A percentile compares a stretch with the other conserved stretches of the same genome.
Conservation (phyloP, 2,888 invertebrate genomes). For the Nymphalis c-album region DNA sequence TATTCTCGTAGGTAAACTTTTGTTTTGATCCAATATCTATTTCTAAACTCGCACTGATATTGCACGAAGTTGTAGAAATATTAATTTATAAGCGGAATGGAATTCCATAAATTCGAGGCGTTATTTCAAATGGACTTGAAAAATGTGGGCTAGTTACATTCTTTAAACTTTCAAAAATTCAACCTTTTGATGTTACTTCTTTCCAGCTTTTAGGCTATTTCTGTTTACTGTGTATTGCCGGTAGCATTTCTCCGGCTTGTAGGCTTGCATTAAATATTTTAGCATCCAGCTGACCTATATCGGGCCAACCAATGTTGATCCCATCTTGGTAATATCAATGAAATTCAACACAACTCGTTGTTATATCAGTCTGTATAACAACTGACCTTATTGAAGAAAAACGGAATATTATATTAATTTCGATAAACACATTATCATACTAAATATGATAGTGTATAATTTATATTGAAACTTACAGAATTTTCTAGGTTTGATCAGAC, state of each 20-base stretch:
- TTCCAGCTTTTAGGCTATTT: slow-evolving; percentile 23
- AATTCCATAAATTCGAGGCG: background rate
- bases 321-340: slow-evolving; percentile 20
- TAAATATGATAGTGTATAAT: background rate
- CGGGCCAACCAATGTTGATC: slow-evolving; percentile 23
- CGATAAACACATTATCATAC: background rate
- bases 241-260: slow-evolving; percentile 20
- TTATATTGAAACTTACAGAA: background rate
- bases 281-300: slow-evolving; percentile 23
- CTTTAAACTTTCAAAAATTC: slow-evolving; percentile 17
- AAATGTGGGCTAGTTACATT: background rate
- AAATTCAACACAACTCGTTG: slow-evolving; percentile 10
- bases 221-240: slow-evolving; percentile 20
- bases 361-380: background rate
- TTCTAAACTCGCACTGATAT: too few species aligned
- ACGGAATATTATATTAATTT: background rate
- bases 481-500: background rate
- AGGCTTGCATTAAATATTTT: slow-evolving; percentile 29
- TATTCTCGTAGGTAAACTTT: slow-evolving; percentile 36
- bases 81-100: background rate
- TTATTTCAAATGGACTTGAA: slow-evolving; percentile 1
- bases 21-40: too few species aligned
- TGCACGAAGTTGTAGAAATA: background rate
- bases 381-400: too few species aligned
- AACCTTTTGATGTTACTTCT: slow-evolving; percentile 19